Percentiles rank a stretch among this genome's conserved stretches.
These are phyloP conservation scores for Poeciliopsis turrubarensis DNA, from an alignment of 2,113 vertebrate genomes.

Conservation along the genomic window DNA sequence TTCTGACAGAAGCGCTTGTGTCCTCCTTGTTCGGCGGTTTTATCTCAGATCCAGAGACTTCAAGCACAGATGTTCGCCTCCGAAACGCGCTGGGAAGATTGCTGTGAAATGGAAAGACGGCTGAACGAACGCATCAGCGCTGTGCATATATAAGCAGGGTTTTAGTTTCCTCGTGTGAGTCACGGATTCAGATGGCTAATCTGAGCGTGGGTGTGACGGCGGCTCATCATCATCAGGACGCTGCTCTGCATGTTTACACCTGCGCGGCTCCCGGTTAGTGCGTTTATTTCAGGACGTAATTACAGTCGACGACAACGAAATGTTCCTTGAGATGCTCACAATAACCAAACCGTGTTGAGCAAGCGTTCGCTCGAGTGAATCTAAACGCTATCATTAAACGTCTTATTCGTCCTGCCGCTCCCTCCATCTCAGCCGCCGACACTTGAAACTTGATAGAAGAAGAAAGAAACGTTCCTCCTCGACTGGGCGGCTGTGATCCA, in stretches of 20 bases:
- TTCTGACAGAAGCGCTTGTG: slow-evolving; percentile 50
- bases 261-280: slow-evolving; percentile 22
- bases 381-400: slow-evolving; percentile 49
- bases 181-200: slow-evolving; percentile 62
- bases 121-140: slow-evolving; percentile 59
- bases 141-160: slow-evolving; percentile 53
- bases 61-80: slow-evolving; percentile 52
- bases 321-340: slow-evolving; percentile 37
- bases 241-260: slow-evolving; percentile 42
- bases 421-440: slow-evolving; percentile 28
- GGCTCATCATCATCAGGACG: slow-evolving; percentile 18
- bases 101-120: slow-evolving; percentile 66
- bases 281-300: slow-evolving; percentile 31
- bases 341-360: slow-evolving; percentile 33
- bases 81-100: slow-evolving; percentile 61
- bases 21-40: slow-evolving; percentile 40
- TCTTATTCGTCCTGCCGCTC: slow-evolving; percentile 13
- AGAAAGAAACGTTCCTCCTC: slow-evolving; percentile 31
- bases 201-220: slow-evolving; percentile 63
- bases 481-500: slow-evolving; percentile 31
- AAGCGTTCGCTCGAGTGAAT: slow-evolving; percentile 9
- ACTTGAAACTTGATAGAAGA: slow-evolving; percentile 52
- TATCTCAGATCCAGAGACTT: slow-evolving; percentile 63
- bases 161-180: slow-evolving; percentile 61
- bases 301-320: slow-evolving; percentile 19